Evolutionary conservation across 2,888 invertebrate genomes (phyloP), one percentile per base, ranked within the genome.

Genomic region (Microctonus hyperodae): DNA sequence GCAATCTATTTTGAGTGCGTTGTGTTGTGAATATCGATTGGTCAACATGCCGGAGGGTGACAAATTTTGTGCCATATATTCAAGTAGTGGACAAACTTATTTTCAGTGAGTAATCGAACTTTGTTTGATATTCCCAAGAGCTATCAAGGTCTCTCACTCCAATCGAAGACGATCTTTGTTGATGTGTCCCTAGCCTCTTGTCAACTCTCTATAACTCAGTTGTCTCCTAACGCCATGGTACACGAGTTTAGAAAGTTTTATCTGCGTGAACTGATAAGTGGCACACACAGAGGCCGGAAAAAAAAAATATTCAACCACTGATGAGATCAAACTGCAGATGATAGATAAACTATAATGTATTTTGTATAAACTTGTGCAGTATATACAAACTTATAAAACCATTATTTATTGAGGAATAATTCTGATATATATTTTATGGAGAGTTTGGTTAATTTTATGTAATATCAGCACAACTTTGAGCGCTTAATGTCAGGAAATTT

Each of bases 131-230:
- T 25, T 33, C 55, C 16, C 33, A 10, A 33, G 31, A 4, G 13
- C 6, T 7, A 55, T 16, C n/a, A 31, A 55, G n/a, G n/a, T 55
- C n/a, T 28, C 33, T n/a, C n/a, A 55, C 28, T 33, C 23, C 9
- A 31, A 16, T 2, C 3, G 13, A n/a, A n/a, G 31, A 33, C 6
- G 55, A 55, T 55, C 55, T 16, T 13, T 33, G n/a, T 10, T 31
- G 9, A 55, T 55, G 44, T 1, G n/a, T 44, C 31, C 55, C 55
- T 28, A 33, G 55, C n/a, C n/a, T 55, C 55, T 51, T 55, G 55
- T 55, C 55, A 55, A 55, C 55, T 55, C 31, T 31, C 55, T 55
- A 55, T 44, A 55, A 55, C 55, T 55, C 31, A 55, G n/a, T 55
- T 55, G 25, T 13, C 55, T 55, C 3, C n/a, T 51, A n/a, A 13